Evolutionary conservation across 37 sponge, comb jelly and placozoan genomes (phyloP).

Genomic region (Chondrosia reniformis): DNA sequence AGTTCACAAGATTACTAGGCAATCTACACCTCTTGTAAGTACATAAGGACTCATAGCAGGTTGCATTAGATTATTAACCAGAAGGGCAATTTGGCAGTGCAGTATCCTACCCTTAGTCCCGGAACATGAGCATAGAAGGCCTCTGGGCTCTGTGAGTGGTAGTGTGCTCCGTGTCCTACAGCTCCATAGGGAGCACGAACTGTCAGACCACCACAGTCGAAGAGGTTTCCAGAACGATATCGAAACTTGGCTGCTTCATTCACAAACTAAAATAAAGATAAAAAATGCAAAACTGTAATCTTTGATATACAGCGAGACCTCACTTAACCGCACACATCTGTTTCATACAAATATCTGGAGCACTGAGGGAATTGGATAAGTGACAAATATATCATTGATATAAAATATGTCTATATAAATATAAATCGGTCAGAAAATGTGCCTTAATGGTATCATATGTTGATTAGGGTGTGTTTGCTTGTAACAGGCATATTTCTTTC

Average conservation of each 20-base stretch:
- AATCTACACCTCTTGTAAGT: too few species aligned
- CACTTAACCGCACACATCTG: too few species aligned
- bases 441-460: too few species aligned
- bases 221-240: slow-evolving; percentile 86
- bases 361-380: not conserved
- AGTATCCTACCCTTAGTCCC: slow-evolving; percentile 89
- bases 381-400: not conserved
- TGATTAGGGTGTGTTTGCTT: too few species aligned
- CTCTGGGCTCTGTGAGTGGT: slow-evolving; percentile 98
- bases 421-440: too few species aligned
- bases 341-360: too few species aligned
- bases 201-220: slow-evolving; percentile 88
- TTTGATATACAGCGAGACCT: not conserved
- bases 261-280: slow-evolving; percentile 60
- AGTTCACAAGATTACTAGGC: too few species aligned
- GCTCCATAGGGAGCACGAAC: slow-evolving; percentile 96
- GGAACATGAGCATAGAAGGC: slow-evolving; percentile 87
- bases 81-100: too few species aligned
- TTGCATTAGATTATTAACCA: not conserved
- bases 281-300: not conserved
- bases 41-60: too few species aligned
- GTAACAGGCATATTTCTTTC: too few species aligned
- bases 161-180: slow-evolving; percentile 95
- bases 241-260: slow-evolving; percentile 97
- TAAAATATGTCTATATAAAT: too few species aligned